A percentile compares a stretch with the other conserved stretches of the same genome.
These are phyloP conservation scores for Mercenaria mercenaria DNA, from an alignment of 1,140 invertebrate genomes.

Conservation along the genomic window DNA sequence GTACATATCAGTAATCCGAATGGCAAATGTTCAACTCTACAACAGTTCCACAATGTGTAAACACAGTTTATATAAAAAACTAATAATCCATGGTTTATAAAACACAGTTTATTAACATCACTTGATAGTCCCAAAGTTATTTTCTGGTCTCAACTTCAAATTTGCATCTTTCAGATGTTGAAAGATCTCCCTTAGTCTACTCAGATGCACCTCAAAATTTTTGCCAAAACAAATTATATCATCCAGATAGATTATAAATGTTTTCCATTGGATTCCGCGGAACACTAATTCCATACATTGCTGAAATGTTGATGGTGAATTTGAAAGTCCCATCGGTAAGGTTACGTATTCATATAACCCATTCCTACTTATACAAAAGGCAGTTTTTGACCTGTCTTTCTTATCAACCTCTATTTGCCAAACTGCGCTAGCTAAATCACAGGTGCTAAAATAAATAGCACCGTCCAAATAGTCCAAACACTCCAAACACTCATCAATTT, in stretches of 20 bases:
- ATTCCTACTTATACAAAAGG: constrained; percentile 19
- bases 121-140: no score
- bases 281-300: constrained; percentile 21
- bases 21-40: no score
- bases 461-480: constrained; percentile 11
- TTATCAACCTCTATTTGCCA: constrained; percentile 46
- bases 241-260: not conserved
- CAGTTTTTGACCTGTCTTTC: constrained; percentile 22
- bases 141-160: constrained; percentile 36
- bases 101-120: no score
- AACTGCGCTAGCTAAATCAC: constrained; percentile 5
- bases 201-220: constrained; percentile 7
- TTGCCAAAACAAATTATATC: constrained; percentile 35
- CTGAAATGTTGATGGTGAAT: constrained; percentile 26
- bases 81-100: no score
- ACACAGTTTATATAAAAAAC: no score
- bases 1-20: no score
- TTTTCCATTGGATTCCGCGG: constrained; percentile 20
- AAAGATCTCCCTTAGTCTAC: constrained; percentile 17
- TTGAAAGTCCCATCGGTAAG: constrained; percentile 10
- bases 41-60: no score
- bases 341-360: constrained; percentile 39
- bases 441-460: not conserved
- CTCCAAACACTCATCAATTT: constrained; percentile 27
- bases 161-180: not conserved